Conservation (phyloP, 2,797 vertebrate species). For the Scomberomorus guttatus region DNA sequence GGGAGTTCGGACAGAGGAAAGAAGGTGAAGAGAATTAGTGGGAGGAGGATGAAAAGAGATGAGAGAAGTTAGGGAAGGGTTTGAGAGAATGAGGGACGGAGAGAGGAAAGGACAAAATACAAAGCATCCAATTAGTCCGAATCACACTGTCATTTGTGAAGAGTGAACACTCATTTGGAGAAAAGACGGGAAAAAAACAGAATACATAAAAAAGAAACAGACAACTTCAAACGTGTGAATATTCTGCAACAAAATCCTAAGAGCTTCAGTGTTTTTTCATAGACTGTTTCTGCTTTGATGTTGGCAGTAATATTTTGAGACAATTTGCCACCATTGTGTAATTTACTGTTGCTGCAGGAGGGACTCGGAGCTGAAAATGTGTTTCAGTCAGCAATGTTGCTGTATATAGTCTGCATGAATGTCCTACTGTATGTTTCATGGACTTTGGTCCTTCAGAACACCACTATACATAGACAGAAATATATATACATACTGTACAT, state of each 20-base stretch:
- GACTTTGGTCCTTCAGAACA: neutral
- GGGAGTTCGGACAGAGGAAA: neutral
- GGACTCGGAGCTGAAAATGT: neutral
- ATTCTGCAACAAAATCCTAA: neutral
- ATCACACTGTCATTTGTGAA: slow-evolving; percentile 15
- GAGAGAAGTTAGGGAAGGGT: neutral
- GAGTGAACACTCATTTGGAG: neutral
- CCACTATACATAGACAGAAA: neutral
- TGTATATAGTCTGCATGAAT: neutral
- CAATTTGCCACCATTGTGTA: slow-evolving; percentile 10
- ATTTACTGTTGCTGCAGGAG: slow-evolving; percentile 8
- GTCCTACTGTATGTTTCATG: neutral
- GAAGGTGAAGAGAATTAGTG: neutral
- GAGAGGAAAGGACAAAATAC: neutral
- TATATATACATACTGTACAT: too few relatives aligned
- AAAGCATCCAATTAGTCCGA: slow-evolving; percentile 39
- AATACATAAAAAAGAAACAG: slow-evolving; percentile 4
- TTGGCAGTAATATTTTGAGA: neutral
- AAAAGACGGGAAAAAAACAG: slow-evolving; percentile 3
- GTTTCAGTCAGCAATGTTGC: slow-evolving; percentile 1
- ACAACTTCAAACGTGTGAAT: slow-evolving; percentile 13
- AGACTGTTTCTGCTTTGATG: slow-evolving; percentile 15
- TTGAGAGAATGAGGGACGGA: neutral
- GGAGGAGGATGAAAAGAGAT: slow-evolving; percentile 4
- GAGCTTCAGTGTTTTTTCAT: neutral